Base-by-base conservation (phyloP, 2,888 invertebrate genomes). In the Microplitis deprimator region DNA sequence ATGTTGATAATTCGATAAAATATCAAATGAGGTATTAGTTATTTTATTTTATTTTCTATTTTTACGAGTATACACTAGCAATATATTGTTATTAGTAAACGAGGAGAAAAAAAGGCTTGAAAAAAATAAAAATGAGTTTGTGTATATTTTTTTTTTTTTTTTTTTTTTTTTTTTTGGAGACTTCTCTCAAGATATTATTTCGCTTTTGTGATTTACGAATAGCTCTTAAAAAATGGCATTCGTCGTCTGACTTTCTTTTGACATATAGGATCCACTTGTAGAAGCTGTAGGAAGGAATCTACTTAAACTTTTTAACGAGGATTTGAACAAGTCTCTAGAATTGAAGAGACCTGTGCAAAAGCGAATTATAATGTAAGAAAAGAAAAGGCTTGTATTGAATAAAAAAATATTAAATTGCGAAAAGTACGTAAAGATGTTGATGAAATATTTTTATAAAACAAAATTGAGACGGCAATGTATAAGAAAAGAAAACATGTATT, bases 221-320 rank as follows among this genome's bases (percentile, higher is more conserved):
- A 50, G 13, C 50, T 50, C 50, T 72, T 39, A 38, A 39, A 40
- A 72, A 62, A 65, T 73, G 4, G 29, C 41, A 65, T 65, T 73
- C 65, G 29, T 38, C 13, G 29, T 20, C 6, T 64, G 41, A 16
- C 40, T 65, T 38, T 68, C 8, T 74, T 29, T 41, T 20, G 16
- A 6, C 38, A 17, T 20, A 74, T 71, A 76, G 73, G 79, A 75
- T 75, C 79, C 77, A 80, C 80, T 82, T 79, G 77, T 77, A 79
- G 81, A 81, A 78, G 79, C 79, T 77, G 72, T 75, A 72, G 75
- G 77, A 79, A 78, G 50, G 80, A 82, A 84, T 82, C 84, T 79
- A 83, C 84, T 85, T 82, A 73, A 85, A 86, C 84, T 87, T 87
- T 86, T 85, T 87, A 87, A 87, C 84, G 84, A 87, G 85, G 81